Conservation (phyloP, 2,113 vertebrate species). For the Eulemur macaco region DNA sequence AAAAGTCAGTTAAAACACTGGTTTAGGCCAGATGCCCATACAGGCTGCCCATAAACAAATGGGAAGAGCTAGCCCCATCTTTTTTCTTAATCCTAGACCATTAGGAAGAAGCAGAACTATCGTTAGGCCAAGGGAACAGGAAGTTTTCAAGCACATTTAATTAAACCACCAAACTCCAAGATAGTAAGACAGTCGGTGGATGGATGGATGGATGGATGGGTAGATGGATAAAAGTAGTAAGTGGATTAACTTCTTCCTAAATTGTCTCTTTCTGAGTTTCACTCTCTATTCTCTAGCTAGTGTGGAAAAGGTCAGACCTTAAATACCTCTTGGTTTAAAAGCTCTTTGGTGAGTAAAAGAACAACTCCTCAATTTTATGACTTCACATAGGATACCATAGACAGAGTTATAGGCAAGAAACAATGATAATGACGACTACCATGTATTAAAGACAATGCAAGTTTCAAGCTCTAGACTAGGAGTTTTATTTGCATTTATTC, state of each 20-base stretch:
- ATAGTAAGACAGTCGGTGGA: background rate
- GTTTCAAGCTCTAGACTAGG: background rate
- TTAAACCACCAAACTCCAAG: background rate
- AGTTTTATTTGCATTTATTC: background rate
- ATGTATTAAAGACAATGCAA: background rate
- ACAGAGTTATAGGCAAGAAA: background rate
- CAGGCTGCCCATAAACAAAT: background rate
- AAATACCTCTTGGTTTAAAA: background rate
- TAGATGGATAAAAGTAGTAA: background rate
- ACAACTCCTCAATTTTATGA: background rate
- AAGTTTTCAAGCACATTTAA: background rate
- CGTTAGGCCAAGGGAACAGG: background rate
- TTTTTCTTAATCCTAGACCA: background rate
- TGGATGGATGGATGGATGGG: background rate
- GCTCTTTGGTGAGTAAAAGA: background rate
- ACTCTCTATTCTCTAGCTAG: background rate
- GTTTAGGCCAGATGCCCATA: background rate
- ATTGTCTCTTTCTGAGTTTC: background rate
- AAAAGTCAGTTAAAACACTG: background rate
- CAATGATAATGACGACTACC: background rate
- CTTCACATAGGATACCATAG: background rate
- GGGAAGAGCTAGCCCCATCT: background rate
- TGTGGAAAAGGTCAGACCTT: background rate
- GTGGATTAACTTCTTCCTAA: background rate
- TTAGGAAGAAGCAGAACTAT: background rate